A percentile compares a stretch with the other conserved stretches of the same genome.
Evolutionary conservation across 2,888 invertebrate species (phyloP).

Genomic region (Melanchra persicariae): DNA sequence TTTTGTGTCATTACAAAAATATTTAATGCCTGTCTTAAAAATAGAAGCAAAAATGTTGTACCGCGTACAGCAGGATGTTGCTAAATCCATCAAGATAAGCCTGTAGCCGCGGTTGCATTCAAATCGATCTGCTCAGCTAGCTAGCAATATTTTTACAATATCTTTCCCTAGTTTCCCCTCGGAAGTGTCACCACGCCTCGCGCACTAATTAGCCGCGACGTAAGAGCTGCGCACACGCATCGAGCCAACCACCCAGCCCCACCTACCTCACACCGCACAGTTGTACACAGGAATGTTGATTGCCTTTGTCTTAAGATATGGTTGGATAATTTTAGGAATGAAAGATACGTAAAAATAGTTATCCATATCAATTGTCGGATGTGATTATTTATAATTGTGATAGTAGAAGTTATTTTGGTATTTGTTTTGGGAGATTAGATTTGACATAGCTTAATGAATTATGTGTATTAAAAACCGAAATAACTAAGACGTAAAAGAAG

Average conservation of each 20-base stretch:
- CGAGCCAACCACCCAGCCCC: slow-evolving; percentile 19
- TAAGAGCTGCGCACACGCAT: slow-evolving; percentile 44
- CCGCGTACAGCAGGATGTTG: neutral
- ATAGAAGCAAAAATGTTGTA: too few relatives aligned
- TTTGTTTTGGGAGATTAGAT: slow-evolving; percentile 12
- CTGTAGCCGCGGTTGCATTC: neutral
- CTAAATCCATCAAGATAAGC: neutral
- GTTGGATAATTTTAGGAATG: slow-evolving; percentile 13
- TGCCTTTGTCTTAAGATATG: slow-evolving; percentile 26
- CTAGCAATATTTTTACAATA: too few relatives aligned
- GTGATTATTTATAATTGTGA: slow-evolving; percentile 16
- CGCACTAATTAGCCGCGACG: slow-evolving; percentile 41
- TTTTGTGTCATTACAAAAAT: too few relatives aligned
- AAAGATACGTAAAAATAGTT: slow-evolving; percentile 16
- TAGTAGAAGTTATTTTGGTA: neutral
- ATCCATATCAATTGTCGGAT: neutral
- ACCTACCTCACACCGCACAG: slow-evolving; percentile 9
- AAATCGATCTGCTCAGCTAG: too few relatives aligned
- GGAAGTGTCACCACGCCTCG: slow-evolving; percentile 22
- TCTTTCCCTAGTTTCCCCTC: slow-evolving; percentile 5
- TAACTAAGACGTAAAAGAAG: neutral
- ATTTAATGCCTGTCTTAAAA: too few relatives aligned
- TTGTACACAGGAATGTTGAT: slow-evolving; percentile 54
- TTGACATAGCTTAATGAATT: neutral
- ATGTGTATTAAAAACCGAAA: neutral